Evolutionary conservation across 2,113 vertebrate species (phyloP).

Genomic region (Nannospalax galili): DNA sequence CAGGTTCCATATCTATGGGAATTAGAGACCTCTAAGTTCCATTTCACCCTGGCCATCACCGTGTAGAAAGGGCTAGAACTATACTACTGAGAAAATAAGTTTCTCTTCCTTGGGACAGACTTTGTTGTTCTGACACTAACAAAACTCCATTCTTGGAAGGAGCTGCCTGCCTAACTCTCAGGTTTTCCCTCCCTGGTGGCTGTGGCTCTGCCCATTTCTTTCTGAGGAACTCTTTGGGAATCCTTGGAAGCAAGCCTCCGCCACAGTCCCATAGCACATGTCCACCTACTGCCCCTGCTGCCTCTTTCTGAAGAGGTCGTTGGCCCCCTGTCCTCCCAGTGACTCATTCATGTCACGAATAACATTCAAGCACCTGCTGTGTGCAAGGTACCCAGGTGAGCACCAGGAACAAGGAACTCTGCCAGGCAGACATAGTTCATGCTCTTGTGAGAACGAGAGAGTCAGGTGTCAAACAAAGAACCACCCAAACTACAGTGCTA

Average conservation of each 20-base stretch:
- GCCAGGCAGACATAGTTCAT: background rate
- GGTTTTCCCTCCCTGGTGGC: conserved; percentile 70
- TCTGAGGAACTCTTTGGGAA: conserved; percentile 62
- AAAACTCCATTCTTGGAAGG: conserved; percentile 66
- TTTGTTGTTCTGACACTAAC: conserved; percentile 67
- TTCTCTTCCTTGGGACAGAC: conserved; percentile 66
- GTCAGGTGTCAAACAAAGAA: background rate
- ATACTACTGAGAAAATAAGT: conserved; percentile 50
- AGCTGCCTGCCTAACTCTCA: background rate
- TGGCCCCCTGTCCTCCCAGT: background rate
- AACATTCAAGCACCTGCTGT: background rate
- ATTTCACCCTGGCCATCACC: background rate
- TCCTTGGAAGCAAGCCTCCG: conserved; percentile 31
- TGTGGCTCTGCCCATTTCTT: background rate
- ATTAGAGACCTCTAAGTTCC: background rate
- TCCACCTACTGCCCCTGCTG: background rate
- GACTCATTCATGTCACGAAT: background rate
- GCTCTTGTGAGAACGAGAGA: background rate
- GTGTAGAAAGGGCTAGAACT: background rate
- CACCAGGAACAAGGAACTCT: background rate
- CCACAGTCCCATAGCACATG: background rate
- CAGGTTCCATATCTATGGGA: background rate
- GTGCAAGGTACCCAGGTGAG: background rate
- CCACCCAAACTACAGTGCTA: background rate
- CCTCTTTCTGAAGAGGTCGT: background rate